phyloP scores from a whole-genome alignment of 1,140 invertebrate species.

The Ceratoteleas bidentatus region DNA sequence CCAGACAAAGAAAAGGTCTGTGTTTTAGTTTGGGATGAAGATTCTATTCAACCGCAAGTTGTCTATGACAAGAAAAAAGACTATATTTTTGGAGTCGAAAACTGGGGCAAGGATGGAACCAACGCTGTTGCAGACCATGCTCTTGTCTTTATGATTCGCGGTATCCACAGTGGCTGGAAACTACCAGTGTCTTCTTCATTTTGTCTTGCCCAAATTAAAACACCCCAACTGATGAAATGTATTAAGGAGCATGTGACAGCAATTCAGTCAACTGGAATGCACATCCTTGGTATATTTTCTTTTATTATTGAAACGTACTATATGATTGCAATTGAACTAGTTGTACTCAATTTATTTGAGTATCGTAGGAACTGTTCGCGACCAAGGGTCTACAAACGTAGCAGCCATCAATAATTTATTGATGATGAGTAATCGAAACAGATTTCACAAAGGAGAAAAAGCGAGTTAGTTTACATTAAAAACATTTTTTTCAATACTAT shows the following conservation, averaged over 20 bases:
- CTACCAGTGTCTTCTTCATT: neutral
- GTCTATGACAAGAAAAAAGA: neutral
- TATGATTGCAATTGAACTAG: too few species aligned
- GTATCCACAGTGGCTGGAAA: too few species aligned
- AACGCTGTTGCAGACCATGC: neutral
- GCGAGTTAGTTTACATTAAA: conserved; percentile 5
- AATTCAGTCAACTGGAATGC: neutral
- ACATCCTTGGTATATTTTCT: too few species aligned
- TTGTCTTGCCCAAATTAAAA: conserved; percentile 7
- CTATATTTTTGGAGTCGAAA: neutral
- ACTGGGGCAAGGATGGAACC: neutral
- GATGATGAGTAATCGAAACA: neutral
- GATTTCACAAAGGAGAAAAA: conserved; percentile 5
- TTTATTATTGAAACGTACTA: too few species aligned
- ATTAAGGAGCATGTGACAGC: conserved; percentile 22
- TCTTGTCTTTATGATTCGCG: conserved; percentile 1
- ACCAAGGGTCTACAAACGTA: conserved; percentile 31
- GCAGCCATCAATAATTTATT: conserved; percentile 15
- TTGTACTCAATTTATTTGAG: too few species aligned
- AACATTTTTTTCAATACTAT: too few species aligned
- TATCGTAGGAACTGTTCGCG: conserved; percentile 35
- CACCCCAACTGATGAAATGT: conserved; percentile 1
- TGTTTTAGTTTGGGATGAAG: conserved; percentile 5
- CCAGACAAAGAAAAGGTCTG: neutral
- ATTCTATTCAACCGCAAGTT: neutral